Conservation (phyloP, 1,140 invertebrate genomes). For the Manduca sexta region DNA sequence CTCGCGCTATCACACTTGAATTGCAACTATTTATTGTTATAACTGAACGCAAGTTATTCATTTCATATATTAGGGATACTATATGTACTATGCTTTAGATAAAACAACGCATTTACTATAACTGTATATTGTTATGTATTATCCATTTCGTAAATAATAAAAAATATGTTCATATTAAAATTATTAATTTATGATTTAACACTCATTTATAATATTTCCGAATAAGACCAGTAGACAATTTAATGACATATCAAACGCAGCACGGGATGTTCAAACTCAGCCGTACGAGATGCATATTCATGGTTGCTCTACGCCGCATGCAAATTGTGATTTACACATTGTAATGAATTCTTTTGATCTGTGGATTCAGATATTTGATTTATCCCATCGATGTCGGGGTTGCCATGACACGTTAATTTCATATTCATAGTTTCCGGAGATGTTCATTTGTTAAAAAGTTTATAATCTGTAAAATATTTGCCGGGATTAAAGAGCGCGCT, state of each 20-base stretch:
- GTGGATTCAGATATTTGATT: conserved; percentile 71
- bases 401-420: conserved; percentile 58
- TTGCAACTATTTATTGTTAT: not conserved
- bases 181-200: not conserved
- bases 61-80: too few relatives aligned
- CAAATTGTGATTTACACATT: conserved; percentile 72
- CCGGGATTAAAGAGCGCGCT: not conserved
- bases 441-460: conserved; percentile 29
- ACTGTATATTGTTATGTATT: too few relatives aligned
- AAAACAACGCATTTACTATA: too few relatives aligned
- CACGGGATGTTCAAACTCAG: conserved; percentile 54
- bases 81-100: too few relatives aligned
- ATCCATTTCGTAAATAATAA: too few relatives aligned
- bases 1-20: conserved; percentile 3
- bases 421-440: conserved; percentile 63
- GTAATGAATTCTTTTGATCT: conserved; percentile 74
- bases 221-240: not conserved
- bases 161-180: too few relatives aligned
- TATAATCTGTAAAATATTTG: not conserved
- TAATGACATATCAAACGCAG: conserved; percentile 34
- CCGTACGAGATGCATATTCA: conserved; percentile 67
- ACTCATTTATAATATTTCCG: too few relatives aligned
- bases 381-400: conserved; percentile 61
- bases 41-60: not conserved
- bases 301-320: conserved; percentile 63